Evolutionary conservation across 2,888 invertebrate genomes (phyloP).

Genomic region (Blera fallax): DNA sequence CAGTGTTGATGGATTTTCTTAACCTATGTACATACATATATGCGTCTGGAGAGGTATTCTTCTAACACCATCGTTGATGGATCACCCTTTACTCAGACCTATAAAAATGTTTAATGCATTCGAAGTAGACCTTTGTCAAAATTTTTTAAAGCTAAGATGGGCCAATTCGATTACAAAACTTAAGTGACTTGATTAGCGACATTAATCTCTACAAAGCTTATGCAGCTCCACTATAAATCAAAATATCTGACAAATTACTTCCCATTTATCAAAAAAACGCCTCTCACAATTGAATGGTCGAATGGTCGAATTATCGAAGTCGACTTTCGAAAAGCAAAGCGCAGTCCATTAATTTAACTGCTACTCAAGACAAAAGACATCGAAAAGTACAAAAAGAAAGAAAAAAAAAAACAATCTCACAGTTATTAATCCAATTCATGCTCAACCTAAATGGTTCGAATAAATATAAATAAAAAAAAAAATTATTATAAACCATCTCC

Average conservation of each 20-base stretch:
- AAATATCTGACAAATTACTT: constrained; percentile 4
- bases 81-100: no score
- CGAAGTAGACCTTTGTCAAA: no score
- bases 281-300: not conserved
- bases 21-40: no score
- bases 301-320: no score
- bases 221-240: not conserved
- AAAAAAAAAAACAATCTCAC: constrained; percentile 9
- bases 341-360: not conserved
- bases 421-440: constrained; percentile 50
- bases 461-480: no score
- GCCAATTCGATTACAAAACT: not conserved
- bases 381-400: not conserved
- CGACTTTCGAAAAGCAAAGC: not conserved
- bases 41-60: no score
- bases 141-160: not conserved
- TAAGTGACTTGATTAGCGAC: not conserved
- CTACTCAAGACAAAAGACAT: not conserved
- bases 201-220: not conserved
- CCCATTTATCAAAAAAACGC: not conserved
- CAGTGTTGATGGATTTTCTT: no score
- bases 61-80: no score
- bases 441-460: constrained; percentile 22
- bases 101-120: no score
- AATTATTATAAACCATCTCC: no score